Evolutionary conservation across 1,140 invertebrate genomes (phyloP).

Genomic region (Armadillidium nasatum): DNA sequence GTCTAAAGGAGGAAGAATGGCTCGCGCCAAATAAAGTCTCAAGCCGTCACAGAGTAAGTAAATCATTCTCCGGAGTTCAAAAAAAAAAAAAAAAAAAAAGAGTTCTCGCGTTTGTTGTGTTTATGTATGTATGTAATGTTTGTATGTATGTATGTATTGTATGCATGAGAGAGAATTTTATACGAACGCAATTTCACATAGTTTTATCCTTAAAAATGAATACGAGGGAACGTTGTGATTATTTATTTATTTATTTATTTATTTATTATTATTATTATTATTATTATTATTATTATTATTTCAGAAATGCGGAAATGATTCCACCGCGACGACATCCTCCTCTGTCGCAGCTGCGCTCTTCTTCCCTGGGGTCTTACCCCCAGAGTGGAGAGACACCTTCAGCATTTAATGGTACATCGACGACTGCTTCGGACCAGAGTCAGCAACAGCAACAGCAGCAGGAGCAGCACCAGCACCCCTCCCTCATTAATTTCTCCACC

Average conservation of each 20-base stretch:
- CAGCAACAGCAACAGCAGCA: background rate
- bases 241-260: too few species aligned
- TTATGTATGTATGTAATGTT: too few species aligned
- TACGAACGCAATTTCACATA: too few species aligned
- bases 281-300: background rate
- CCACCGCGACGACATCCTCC: background rate
- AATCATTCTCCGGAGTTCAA: too few species aligned
- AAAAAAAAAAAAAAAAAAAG: too few species aligned
- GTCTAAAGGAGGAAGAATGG: conserved; percentile 5
- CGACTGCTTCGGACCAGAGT: too few species aligned
- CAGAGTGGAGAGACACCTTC: background rate
- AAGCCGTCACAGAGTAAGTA: background rate
- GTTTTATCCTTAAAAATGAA: too few species aligned
- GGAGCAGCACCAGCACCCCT: background rate
- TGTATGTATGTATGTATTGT: too few species aligned
- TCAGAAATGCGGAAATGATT: background rate
- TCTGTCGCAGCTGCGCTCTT: background rate
- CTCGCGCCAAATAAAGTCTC: background rate
- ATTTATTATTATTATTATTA: background rate
- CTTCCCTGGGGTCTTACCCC: background rate
- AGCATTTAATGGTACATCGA: background rate
- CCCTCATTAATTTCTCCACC: background rate
- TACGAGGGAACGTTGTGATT: too few species aligned
- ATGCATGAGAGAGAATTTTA: too few species aligned
- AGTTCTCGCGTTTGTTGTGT: too few species aligned